Base-by-base conservation (phyloP, 2,888 invertebrate species). In the Xestia c-nigrum region DNA sequence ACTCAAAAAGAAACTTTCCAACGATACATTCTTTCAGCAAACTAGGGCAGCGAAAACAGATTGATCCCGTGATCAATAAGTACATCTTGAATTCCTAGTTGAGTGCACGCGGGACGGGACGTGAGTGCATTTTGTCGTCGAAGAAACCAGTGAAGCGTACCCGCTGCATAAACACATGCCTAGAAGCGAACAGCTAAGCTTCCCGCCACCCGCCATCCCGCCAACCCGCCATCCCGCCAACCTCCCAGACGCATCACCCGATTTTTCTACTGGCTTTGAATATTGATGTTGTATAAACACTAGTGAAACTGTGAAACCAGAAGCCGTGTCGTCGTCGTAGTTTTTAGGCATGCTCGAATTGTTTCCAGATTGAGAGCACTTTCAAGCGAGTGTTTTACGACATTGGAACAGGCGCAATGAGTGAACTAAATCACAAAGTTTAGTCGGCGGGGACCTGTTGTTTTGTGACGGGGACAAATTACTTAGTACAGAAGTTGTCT, bases 101-200 rank as follows among this genome's bases (percentile, higher is more conserved):
- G 93, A 94, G 92, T 92, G 93, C 91, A 90, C 91, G 90, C 91
- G 93, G 90, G 91, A 90, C 90, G 89, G 85, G 85, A 93, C 94
- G 95, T 94, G 95, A 96, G 96, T 96, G 96, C 96, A 96, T 96
- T 96, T 94, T 94, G 95, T 94, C 95, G 96, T 95, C 93, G 93
- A 90, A 92, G 92, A 92, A 95, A 91, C 92, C 94, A 93, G 94
- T 90, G 93, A 91, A 93, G 94, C 95, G 93, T 93, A 87, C 90
- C 86, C 91, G 89, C 92, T 93, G 93, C 92, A 94, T 93, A 94
- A 94, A 94, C 93, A 94, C 92, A 92, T 89, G 90, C 88, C 91
- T 91, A 91, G 86, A 91, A 91, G 91, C 86, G 92, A 92, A 91
- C 91, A 92, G 90, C 91, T 91, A 86, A 86, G 88, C 78, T 84